These are phyloP conservation scores for Paralichthys olivaceus DNA, from an alignment of 2,113 vertebrate genomes.

Conservation along the genomic window DNA sequence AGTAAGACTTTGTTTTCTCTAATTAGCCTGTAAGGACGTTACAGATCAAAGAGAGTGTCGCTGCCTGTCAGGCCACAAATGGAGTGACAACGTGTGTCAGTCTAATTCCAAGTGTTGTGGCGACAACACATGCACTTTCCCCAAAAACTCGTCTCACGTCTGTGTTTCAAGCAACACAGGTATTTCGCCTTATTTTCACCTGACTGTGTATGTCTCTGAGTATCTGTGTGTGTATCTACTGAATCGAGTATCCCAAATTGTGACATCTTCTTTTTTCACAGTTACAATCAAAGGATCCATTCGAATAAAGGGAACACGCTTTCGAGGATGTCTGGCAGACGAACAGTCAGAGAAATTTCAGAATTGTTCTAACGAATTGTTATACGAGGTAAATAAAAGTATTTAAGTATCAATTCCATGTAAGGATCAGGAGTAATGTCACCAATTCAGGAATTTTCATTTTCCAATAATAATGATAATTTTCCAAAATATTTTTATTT, in stretches of 20 bases:
- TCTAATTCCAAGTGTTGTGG: not conserved
- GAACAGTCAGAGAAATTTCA: accelerated
- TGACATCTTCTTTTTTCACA: constrained; percentile 12
- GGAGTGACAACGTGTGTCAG: constrained; percentile 32
- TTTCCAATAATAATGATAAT: not conserved
- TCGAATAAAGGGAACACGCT: accelerated
- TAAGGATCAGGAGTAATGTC: not conserved
- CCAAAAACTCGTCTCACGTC: accelerated
- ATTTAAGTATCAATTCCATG: not conserved
- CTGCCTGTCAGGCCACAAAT: accelerated
- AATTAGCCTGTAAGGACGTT: constrained; percentile 28
- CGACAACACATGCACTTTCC: accelerated
- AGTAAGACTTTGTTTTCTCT: not conserved
- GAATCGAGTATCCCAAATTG: not conserved
- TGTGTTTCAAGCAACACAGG: constrained; percentile 56
- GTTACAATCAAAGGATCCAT: constrained; percentile 35
- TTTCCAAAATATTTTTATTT: too few relatives aligned
- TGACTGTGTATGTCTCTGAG: not conserved
- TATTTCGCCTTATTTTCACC: constrained; percentile 18
- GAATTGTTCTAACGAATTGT: accelerated
- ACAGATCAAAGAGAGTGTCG: accelerated
- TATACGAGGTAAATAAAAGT: not conserved
- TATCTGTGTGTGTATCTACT: not conserved
- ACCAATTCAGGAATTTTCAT: not conserved
- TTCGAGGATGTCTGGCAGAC: accelerated